phyloP scores from a whole-genome alignment of 1,140 invertebrate species.

The Caligus rogercresseyi region DNA sequence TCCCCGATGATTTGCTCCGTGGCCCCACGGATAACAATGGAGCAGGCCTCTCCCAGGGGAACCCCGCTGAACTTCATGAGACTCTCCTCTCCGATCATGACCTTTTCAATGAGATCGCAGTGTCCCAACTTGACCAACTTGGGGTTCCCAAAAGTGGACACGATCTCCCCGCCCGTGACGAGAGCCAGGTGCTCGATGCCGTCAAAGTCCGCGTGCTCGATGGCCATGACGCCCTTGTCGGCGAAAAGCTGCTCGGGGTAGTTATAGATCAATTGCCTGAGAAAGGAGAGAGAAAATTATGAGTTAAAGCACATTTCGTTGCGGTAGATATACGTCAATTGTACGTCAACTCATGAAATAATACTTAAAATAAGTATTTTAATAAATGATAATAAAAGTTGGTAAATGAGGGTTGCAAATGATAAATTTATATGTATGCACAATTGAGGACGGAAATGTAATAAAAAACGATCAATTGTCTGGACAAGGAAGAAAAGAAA shows the following conservation, averaged over 20 bases:
- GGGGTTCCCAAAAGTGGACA: slow-evolving; percentile 92
- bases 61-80: slow-evolving; percentile 89
- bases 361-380: slow-evolving; percentile 21
- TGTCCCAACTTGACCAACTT: slow-evolving; percentile 75
- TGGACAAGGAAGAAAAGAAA: too few relatives aligned
- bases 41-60: slow-evolving; percentile 84
- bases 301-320: slow-evolving; percentile 25
- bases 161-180: slow-evolving; percentile 95
- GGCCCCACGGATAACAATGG: slow-evolving; percentile 89
- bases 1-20: slow-evolving; percentile 98
- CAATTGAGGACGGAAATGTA: too few relatives aligned
- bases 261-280: slow-evolving; percentile 96
- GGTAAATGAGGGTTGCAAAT: too few relatives aligned
- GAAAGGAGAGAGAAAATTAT: not conserved
- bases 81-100: slow-evolving; percentile 96
- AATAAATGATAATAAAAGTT: too few relatives aligned
- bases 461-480: too few relatives aligned
- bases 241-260: slow-evolving; percentile 99
- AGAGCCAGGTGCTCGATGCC: slow-evolving; percentile 91
- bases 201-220: slow-evolving; percentile 99
- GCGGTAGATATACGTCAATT: slow-evolving; percentile 18
- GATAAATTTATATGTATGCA: too few relatives aligned
- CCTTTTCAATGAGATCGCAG: slow-evolving; percentile 88
- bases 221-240: slow-evolving; percentile 95
- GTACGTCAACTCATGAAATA: not conserved